Evolutionary conservation across 2,888 invertebrate species (phyloP).

Genomic region (Tipula vernalis): DNA sequence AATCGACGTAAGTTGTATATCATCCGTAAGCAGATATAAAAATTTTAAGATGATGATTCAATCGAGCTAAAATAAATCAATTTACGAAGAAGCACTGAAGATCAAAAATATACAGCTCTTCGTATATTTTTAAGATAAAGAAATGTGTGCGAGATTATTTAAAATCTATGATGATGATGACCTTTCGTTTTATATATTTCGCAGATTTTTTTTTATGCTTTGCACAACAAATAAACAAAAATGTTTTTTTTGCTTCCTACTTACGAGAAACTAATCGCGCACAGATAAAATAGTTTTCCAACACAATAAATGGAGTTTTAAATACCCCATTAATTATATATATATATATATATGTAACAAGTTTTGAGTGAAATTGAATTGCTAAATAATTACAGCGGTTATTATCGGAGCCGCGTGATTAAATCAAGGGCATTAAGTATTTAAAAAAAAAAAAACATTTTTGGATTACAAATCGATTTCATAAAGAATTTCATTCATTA

Average conservation of each 20-base stretch:
- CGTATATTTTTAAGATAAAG: background rate
- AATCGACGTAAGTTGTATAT: background rate
- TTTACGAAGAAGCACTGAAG: background rate
- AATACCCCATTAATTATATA: background rate
- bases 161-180: background rate
- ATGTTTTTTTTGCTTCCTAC: background rate
- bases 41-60: background rate
- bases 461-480: background rate
- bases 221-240: background rate
- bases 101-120: background rate
- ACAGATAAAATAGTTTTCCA: background rate
- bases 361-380: background rate
- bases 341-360: too few species aligned
- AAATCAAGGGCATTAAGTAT: background rate
- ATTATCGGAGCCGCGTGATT: background rate
- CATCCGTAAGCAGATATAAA: background rate
- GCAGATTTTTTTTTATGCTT: background rate
- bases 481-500: background rate
- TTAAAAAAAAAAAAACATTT: background rate
- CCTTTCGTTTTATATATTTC: background rate
- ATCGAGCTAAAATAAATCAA: background rate
- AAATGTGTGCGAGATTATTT: background rate
- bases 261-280: background rate
- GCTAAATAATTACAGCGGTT: background rate
- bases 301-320: background rate